Evolutionary conservation across 2,888 invertebrate species (phyloP), one percentile per base, ranked within the genome.

Genomic region (Ochropacha duplaris): DNA sequence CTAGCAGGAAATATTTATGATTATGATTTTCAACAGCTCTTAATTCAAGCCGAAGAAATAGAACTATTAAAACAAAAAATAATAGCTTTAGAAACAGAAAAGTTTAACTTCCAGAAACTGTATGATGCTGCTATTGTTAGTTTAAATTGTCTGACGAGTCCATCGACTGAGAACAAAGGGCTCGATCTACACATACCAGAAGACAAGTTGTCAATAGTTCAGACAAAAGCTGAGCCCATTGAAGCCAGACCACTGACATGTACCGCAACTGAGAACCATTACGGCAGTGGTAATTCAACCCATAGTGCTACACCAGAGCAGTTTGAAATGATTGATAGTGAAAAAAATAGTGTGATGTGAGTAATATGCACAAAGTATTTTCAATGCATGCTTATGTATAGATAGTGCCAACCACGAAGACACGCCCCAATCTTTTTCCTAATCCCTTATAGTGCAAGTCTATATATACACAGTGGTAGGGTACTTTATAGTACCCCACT

Each of bases 311-410:
- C 94, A 0, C 94, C 94, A 0, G 94, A 95, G 67, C 93, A 94
- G 72, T 95, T 95, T 81, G 95, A 95, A 81, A 94, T 95, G 71
- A 94, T 95, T 65, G 94, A 94, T 55, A 93, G 84, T 70, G 93
- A 93, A 57, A 93, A 91, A 65, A 91, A 87, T 74, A 86, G 84
- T 78, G 81, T 77, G 54, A 78, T 81, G 92, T 92, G 70, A 86
- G 88, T 86, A 55, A 50, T 54, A n/a, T n/a, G n/a, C n/a, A n/a
- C n/a, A 11, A 50, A 4, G 34, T 12, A 54, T 22, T 24, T n/a
- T n/a, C n/a, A n/a, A n/a, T n/a, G n/a, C n/a, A n/a, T n/a, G n/a
- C n/a, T n/a, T n/a, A n/a, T n/a, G n/a, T n/a, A n/a, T n/a, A n/a
- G n/a, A n/a, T n/a, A n/a, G n/a, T n/a, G n/a, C n/a, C n/a, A n/a